Conservation (phyloP, 2,888 invertebrate genomes). For the Amblyjoppa proteus region DNA sequence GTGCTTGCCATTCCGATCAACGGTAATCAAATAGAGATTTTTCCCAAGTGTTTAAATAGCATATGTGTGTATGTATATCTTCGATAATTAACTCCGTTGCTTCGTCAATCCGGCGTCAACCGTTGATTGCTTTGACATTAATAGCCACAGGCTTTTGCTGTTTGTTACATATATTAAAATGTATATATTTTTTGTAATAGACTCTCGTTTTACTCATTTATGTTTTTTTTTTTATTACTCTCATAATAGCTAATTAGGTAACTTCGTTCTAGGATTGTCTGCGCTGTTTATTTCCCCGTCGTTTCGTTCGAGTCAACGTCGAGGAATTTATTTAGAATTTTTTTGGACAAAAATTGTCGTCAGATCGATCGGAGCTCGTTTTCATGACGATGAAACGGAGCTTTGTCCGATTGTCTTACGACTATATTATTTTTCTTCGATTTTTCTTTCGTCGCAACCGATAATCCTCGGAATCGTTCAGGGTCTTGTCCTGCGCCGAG, state of each 20-base stretch:
- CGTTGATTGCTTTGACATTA: slow-evolving; percentile 11
- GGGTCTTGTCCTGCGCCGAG: background rate
- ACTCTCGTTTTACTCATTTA: slow-evolving; percentile 38
- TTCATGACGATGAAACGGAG: slow-evolving; percentile 15
- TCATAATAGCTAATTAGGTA: slow-evolving; percentile 66
- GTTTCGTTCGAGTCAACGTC: slow-evolving; percentile 7
- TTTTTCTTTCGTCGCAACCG: background rate
- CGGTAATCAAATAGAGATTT: slow-evolving; percentile 41
- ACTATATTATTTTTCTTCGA: background rate
- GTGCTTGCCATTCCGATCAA: background rate
- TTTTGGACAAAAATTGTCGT: slow-evolving; percentile 24
- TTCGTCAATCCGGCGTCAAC: slow-evolving; percentile 3
- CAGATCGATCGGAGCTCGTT: background rate
- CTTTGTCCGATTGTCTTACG: background rate
- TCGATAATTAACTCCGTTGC: slow-evolving; percentile 38
- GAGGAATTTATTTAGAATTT: background rate
- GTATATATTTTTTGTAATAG: slow-evolving; percentile 48
- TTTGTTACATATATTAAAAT: slow-evolving; percentile 15
- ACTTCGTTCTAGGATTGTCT: slow-evolving; percentile 71
- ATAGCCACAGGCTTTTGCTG: background rate
- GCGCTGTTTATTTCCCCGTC: slow-evolving; percentile 55
- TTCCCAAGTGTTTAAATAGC: slow-evolving; percentile 27
- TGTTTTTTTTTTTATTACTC: slow-evolving; percentile 10
- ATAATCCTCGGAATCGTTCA: slow-evolving; percentile 41
- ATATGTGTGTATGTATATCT: slow-evolving; percentile 40